These are phyloP conservation scores for Volucella bombylans DNA, from an alignment of 2,888 invertebrate genomes.

Conservation along the genomic window DNA sequence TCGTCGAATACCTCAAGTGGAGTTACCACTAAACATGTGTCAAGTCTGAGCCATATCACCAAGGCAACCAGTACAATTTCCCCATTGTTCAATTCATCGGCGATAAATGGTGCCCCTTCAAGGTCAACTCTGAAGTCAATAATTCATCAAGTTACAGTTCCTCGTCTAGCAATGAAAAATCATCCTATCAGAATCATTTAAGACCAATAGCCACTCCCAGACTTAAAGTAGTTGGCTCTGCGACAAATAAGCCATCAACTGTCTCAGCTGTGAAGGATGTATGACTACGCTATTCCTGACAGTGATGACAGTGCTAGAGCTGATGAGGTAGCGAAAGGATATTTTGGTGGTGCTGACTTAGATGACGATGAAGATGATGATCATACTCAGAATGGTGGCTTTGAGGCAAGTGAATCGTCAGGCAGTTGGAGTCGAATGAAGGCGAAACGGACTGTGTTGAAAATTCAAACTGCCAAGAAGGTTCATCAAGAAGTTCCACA, in stretches of 20 bases:
- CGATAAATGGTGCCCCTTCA: constrained; percentile 70
- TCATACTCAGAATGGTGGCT: constrained; percentile 75
- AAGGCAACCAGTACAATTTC: constrained; percentile 44
- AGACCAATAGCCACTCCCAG: constrained; percentile 79
- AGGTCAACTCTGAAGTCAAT: constrained; percentile 57
- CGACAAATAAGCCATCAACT: constrained; percentile 81
- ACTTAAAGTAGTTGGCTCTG: constrained; percentile 79
- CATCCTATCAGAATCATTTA: constrained; percentile 12
- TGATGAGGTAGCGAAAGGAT: constrained; percentile 85
- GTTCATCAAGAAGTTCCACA: constrained; percentile 78
- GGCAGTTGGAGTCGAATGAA: constrained; percentile 85
- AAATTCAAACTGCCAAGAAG: constrained; percentile 77
- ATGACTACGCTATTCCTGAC: constrained; percentile 81
- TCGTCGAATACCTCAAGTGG: constrained; percentile 80
- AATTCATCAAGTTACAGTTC: constrained; percentile 73
- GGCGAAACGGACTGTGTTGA: constrained; percentile 82
- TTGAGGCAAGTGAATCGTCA: constrained; percentile 79
- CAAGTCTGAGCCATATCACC: constrained; percentile 60
- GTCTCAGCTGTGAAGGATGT: constrained; percentile 80
- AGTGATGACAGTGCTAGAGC: constrained; percentile 84
- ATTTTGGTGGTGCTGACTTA: constrained; percentile 81
- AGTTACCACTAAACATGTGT: constrained; percentile 62
- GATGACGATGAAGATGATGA: constrained; percentile 78
- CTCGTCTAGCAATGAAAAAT: constrained; percentile 19
- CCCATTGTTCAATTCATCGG: constrained; percentile 65